Conservation (phyloP, 2,888 invertebrate genomes). For the Polymixis lichenea region DNA sequence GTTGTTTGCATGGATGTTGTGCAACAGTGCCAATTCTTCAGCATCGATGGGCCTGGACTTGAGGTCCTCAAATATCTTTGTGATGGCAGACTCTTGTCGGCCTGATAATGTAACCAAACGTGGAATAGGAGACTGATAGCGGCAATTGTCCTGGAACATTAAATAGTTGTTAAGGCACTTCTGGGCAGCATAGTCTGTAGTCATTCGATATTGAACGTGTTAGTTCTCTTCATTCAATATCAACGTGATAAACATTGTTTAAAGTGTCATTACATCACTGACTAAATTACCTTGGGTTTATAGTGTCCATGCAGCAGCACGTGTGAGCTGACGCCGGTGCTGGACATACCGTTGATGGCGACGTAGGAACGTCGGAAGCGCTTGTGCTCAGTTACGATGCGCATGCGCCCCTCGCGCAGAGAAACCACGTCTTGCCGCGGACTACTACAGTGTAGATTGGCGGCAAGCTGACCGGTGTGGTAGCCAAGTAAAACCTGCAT, state of each 20-base stretch:
- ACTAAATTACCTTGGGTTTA: conserved; percentile 77
- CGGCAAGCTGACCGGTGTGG: conserved; percentile 92
- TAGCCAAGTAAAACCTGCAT: conserved; percentile 91
- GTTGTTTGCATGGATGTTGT: conserved; percentile 76
- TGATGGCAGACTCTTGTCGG: conserved; percentile 75
- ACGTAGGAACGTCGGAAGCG: conserved; percentile 88
- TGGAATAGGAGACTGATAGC: conserved; percentile 76
- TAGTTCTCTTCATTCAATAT: neutral
- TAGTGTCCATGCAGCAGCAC: conserved; percentile 77
- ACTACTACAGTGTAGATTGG: conserved; percentile 93
- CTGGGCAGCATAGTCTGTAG: neutral
- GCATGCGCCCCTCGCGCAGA: conserved; percentile 85
- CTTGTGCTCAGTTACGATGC: conserved; percentile 90
- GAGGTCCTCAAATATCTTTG: conserved; percentile 74
- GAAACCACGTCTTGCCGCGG: conserved; percentile 89
- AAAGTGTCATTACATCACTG: neutral
- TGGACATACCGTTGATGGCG: conserved; percentile 73
- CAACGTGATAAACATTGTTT: neutral
- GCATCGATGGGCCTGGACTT: conserved; percentile 79
- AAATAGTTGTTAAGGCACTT: neutral
- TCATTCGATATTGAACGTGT: neutral
- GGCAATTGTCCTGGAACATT: conserved; percentile 69
- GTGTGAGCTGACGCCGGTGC: conserved; percentile 81
- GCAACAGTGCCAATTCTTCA: conserved; percentile 80
- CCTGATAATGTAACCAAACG: conserved; percentile 77